Evolutionary conservation across 2,113 vertebrate species (phyloP).

Genomic region (Australoheros scitulus): DNA sequence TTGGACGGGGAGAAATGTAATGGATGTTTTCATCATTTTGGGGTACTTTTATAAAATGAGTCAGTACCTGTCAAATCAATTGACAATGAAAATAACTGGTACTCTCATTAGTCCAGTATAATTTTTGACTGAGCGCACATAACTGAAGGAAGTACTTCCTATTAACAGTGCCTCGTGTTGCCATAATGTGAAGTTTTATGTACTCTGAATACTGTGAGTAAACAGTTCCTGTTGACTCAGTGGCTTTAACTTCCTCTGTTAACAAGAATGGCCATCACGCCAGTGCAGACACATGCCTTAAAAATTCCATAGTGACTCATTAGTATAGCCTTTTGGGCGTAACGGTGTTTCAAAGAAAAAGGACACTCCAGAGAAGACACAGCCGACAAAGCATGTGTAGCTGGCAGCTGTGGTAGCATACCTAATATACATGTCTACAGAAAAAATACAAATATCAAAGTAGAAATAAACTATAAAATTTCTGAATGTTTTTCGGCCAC

Average conservation of each 20-base stretch:
- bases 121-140: neutral
- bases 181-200: constrained; percentile 9
- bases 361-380: neutral
- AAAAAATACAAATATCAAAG: too few relatives aligned
- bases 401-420: neutral
- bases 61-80: too few relatives aligned
- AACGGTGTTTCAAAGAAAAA: neutral
- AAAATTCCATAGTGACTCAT: constrained; percentile 53
- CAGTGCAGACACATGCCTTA: constrained; percentile 1
- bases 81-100: too few relatives aligned
- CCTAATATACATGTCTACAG: too few relatives aligned
- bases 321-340: neutral
- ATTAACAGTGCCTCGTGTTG: neutral
- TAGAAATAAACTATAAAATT: too few relatives aligned
- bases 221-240: constrained; percentile 54
- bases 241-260: constrained; percentile 27
- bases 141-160: neutral
- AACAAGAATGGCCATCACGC: constrained; percentile 4
- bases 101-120: neutral
- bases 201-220: constrained; percentile 24
- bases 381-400: neutral
- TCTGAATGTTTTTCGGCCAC: too few relatives aligned
- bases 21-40: too few relatives aligned
- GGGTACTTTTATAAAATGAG: too few relatives aligned
- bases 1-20: too few relatives aligned